Conservation (phyloP, 2,888 invertebrate genomes). For the Pseudococcus jackbeardsleyi region DNA sequence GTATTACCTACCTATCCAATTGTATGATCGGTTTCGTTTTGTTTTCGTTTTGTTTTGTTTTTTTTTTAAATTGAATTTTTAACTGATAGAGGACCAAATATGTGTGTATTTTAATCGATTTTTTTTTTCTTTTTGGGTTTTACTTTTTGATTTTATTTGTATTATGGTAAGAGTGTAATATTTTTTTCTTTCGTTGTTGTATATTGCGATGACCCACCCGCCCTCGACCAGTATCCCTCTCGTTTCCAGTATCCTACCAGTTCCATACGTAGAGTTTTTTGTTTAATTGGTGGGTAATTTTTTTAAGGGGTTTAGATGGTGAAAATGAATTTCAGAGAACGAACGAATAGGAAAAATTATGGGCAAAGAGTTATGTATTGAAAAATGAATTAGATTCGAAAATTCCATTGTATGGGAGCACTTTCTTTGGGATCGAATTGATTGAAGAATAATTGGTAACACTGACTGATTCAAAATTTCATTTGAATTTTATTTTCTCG, state of each 20-base stretch:
- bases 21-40: not conserved
- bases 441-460: too few relatives aligned
- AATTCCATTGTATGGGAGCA: too few relatives aligned
- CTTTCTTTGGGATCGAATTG: too few relatives aligned
- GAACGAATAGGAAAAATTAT: too few relatives aligned
- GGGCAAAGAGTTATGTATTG: too few relatives aligned
- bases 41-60: not conserved
- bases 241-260: not conserved
- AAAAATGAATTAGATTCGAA: too few relatives aligned
- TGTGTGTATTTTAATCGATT: not conserved
- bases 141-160: not conserved
- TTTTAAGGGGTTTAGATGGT: too few relatives aligned
- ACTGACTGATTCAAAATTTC: too few relatives aligned
- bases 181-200: not conserved
- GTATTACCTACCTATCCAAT: not conserved
- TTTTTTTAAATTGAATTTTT: not conserved
- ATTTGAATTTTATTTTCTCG: too few relatives aligned
- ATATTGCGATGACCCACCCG: not conserved
- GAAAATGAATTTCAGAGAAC: too few relatives aligned
- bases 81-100: constrained; percentile 34
- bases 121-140: not conserved
- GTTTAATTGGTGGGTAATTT: too few relatives aligned
- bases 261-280: too few relatives aligned
- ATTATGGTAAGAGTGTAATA: not conserved
- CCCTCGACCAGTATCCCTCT: not conserved